Base-by-base conservation (phyloP, 2,888 invertebrate genomes). In the Trichogramma dendrolimi region DNA sequence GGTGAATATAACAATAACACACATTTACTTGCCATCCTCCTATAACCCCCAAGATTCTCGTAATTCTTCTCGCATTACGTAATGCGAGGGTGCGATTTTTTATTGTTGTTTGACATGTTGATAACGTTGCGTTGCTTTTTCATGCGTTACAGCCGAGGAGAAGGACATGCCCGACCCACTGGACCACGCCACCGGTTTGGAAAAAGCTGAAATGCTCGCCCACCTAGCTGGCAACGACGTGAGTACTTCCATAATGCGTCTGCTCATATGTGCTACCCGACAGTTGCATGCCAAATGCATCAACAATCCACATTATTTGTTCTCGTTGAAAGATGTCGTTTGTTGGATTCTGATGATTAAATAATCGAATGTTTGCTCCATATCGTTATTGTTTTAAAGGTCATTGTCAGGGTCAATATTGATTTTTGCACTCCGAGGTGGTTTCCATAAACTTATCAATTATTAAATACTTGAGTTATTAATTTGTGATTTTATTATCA, bases 141-240 rank as follows among this genome's bases (percentile, higher is more conserved):
- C 39, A 59, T 68, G 65, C 64, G 53, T 78, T 74, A 7, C 75
- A 90, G 90, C 86, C 82, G 6, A 92, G 87, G 11, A n/a, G 4
- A 6, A 11, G 5, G 55, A 61, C 42, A 7, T 63, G 6, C 27
- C 92, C 54, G 94, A 96, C 76, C 91, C 94, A 41, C 69, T 96
- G 73, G 96, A 96, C 75, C 93, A 94, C 78, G 92, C 96, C 39
- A 96, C 96, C 42, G 97, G 97, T 71, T 78, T 94, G 69, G 96
- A 96, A 78, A 92, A 94, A 80, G 89, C 89, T 75, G 95, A 96
- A 81, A 81, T 96, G 71, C 81, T 96, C 69, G 93, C 94, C 41
- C 84, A 89, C 78, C 85, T 89, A 70, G 88, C 91, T 61, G 96
- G 96, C 68, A 90, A 96, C 75, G 92, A 94, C 68, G 87, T 86